phyloP scores from a whole-genome alignment of 1,140 invertebrate species.

The Drosophila santomea region DNA sequence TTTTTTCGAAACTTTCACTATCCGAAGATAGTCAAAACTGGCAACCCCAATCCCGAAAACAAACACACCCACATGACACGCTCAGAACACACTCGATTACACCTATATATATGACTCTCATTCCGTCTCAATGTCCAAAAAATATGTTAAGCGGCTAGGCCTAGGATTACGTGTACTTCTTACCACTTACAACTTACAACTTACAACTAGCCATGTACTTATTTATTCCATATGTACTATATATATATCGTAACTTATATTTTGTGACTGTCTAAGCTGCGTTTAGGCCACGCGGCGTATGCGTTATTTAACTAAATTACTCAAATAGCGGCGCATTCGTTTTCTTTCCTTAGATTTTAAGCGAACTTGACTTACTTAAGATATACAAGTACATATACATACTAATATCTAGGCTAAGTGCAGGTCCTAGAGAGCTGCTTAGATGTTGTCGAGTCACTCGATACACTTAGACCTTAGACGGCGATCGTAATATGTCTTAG shows the following conservation, averaged over 20 bases:
- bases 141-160: conserved; percentile 63
- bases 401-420: conserved; percentile 55
- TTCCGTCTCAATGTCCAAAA: conserved; percentile 79
- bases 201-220: conserved; percentile 56
- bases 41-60: conserved; percentile 1
- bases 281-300: conserved; percentile 64
- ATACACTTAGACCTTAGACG: conserved; percentile 42
- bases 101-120: conserved; percentile 56
- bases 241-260: conserved; percentile 43
- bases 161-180: conserved; percentile 70
- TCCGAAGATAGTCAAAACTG: neutral
- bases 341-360: conserved; percentile 64
- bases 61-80: conserved; percentile 31
- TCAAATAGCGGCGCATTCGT: conserved; percentile 46
- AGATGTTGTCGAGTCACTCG: conserved; percentile 42
- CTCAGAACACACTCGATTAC: conserved; percentile 27
- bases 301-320: conserved; percentile 58
- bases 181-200: conserved; percentile 28
- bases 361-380: conserved; percentile 56
- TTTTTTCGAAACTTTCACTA: neutral
- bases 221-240: conserved; percentile 40
- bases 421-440: conserved; percentile 73
- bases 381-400: conserved; percentile 14
- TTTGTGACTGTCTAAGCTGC: conserved; percentile 55
- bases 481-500: conserved; percentile 50